Evolutionary conservation across 1,140 invertebrate genomes (phyloP).

Genomic region (Tetramorium alpestre): DNA sequence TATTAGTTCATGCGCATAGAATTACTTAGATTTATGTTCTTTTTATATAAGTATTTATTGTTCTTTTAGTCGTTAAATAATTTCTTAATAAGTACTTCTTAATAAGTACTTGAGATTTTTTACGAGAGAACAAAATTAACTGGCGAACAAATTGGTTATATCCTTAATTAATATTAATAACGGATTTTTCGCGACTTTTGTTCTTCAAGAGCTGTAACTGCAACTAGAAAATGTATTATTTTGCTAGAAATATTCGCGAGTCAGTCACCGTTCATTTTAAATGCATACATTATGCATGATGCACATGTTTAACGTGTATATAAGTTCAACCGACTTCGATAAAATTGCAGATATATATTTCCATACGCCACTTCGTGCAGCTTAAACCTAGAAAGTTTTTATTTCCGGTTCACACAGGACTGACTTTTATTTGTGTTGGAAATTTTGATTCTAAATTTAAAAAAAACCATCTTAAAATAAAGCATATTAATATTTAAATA

Average conservation of each 20-base stretch:
- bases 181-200: background rate
- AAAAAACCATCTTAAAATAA: background rate
- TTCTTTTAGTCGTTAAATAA: conserved; percentile 8
- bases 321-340: conserved; percentile 7
- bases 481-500: background rate
- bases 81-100: too few relatives aligned
- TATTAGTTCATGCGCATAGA: background rate
- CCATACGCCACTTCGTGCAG: background rate
- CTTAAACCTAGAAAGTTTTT: background rate
- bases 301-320: background rate
- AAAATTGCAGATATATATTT: conserved; percentile 13
- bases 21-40: background rate
- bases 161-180: conserved; percentile 5
- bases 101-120: background rate
- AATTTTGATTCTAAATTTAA: background rate
- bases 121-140: conserved; percentile 10
- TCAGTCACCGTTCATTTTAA: background rate
- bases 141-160: background rate
- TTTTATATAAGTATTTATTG: background rate
- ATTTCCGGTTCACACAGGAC: background rate
- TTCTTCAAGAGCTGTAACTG: background rate
- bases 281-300: conserved; percentile 42
- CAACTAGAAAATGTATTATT: conserved; percentile 6
- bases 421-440: background rate
- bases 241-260: background rate